These are phyloP conservation scores for Penaeus japonicus DNA, from an alignment of 1,140 invertebrate genomes.

Conservation along the genomic window DNA sequence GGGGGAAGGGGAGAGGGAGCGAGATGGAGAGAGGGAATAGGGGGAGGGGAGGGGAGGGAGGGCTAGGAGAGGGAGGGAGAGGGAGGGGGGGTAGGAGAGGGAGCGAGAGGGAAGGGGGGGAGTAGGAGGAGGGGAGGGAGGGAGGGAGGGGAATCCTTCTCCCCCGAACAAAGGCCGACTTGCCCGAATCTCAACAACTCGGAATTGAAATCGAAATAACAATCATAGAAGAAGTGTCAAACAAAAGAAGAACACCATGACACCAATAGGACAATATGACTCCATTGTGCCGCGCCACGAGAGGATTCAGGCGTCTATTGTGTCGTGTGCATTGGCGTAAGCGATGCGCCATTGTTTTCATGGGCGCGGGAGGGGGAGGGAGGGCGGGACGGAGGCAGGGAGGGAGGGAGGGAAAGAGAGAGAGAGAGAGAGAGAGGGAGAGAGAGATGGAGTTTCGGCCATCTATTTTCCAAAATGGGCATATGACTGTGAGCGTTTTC, in stretches of 20 bases:
- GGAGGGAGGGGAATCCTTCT: not conserved
- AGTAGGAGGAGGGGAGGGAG: too few species aligned
- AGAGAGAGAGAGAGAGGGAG: too few species aligned
- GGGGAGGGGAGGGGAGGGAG: too few species aligned
- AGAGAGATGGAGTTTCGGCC: not conserved
- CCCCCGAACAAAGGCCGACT: not conserved
- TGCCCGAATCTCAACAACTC: not conserved
- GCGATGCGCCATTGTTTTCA: conserved; percentile 55
- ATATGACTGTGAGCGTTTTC: not conserved
- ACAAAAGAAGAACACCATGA: conserved; percentile 48
- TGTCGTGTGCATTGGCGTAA: conserved; percentile 51
- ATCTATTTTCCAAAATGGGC: conserved; percentile 22
- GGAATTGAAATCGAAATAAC: conserved; percentile 51
- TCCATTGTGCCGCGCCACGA: conserved; percentile 36
- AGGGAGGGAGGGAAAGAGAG: too few species aligned
- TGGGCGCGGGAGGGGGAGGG: not conserved
- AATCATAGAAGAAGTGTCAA: conserved; percentile 49
- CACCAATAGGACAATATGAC: conserved; percentile 48
- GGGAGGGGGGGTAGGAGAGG: too few species aligned
- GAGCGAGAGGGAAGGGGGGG: too few species aligned
- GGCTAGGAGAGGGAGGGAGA: too few species aligned
- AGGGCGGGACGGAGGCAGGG: too few species aligned
- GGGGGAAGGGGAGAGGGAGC: too few species aligned
- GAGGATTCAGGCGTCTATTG: conserved; percentile 46
- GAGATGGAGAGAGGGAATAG: too few species aligned